Percentiles rank a stretch among this genome's conserved stretches.
Conservation (phyloP, 1,140 invertebrate species). For the Calosoma granatense region DNA sequence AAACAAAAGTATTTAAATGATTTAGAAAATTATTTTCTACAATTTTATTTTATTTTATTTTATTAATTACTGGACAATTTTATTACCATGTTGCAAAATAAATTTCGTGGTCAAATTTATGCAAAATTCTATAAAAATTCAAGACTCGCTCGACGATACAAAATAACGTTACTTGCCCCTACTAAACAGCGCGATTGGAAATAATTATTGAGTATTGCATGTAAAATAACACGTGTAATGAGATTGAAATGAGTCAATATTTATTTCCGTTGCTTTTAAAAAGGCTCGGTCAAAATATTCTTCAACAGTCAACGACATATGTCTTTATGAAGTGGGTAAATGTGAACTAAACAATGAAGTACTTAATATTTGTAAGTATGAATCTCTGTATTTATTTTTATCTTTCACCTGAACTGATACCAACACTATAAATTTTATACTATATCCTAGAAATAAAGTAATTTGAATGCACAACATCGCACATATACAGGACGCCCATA, state of each 20-base stretch:
- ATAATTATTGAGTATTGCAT: background rate
- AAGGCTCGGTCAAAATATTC: conserved; percentile 5
- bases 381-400: conserved; percentile 13
- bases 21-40: no score
- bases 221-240: background rate
- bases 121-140: background rate
- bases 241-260: background rate
- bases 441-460: no score
- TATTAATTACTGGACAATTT: no score
- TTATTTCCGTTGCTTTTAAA: conserved; percentile 1
- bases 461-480: no score
- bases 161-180: conserved; percentile 8
- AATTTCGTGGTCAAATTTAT: background rate
- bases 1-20: no score
- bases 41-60: no score
- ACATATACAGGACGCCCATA: no score
- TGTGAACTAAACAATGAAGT: conserved; percentile 1
- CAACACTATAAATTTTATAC: background rate
- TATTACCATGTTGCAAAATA: no score
- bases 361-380: conserved; percentile 1
- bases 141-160: background rate
- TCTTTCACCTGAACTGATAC: background rate
- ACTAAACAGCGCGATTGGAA: background rate
- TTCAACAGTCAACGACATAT: conserved; percentile 1
- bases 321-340: background rate